Percentiles rank a stretch among this genome's conserved stretches.
phyloP scores from a whole-genome alignment of 2,888 invertebrate genomes.

The Drepanosiphum platanoidis region DNA sequence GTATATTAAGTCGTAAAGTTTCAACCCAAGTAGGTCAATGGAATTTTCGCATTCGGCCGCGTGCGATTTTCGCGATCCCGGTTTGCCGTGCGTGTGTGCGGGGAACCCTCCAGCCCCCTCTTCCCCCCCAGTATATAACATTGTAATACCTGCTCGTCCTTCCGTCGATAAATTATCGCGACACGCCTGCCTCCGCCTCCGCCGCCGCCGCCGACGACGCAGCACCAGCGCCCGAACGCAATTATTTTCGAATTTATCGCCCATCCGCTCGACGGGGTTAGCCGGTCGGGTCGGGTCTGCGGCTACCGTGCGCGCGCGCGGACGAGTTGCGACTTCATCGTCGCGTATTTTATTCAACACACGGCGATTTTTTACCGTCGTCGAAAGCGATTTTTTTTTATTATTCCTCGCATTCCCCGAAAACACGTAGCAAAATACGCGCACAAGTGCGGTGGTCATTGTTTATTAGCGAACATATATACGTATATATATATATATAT shows the following conservation, averaged over 20 bases:
- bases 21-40: too few species aligned
- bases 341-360: background rate
- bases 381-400: background rate
- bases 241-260: constrained; percentile 43
- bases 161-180: constrained; percentile 28
- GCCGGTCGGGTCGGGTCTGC: too few species aligned
- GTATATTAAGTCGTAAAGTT: too few species aligned
- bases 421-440: constrained; percentile 17
- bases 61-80: too few species aligned
- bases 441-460: background rate
- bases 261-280: background rate
- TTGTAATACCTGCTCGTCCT: background rate
- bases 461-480: background rate
- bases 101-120: too few species aligned
- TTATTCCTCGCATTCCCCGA: constrained; percentile 11
- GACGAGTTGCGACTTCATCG: constrained; percentile 32
- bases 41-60: too few species aligned
- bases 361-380: background rate
- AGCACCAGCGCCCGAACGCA: background rate
- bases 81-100: background rate
- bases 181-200: background rate
- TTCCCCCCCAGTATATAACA: too few species aligned
- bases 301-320: background rate
- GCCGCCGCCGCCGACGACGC: too few species aligned
- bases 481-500: too few species aligned